Evolutionary conservation across 2,113 vertebrate species (phyloP).

Genomic region (Cepphus grylle): DNA sequence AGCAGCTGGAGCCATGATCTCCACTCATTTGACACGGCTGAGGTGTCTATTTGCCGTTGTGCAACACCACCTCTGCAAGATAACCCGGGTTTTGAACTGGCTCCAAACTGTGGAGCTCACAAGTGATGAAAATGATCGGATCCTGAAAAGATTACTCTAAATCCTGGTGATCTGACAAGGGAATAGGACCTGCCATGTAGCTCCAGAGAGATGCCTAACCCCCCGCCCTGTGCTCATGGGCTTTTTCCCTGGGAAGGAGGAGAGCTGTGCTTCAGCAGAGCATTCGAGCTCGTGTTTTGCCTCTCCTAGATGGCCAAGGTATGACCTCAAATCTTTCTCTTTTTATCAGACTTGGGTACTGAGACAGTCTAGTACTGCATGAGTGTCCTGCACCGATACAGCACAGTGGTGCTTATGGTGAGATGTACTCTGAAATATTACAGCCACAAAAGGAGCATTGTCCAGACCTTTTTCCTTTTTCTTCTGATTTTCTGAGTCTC

Average conservation of each 20-base stretch:
- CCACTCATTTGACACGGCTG: not conserved
- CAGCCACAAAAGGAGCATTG: not conserved
- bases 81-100: not conserved
- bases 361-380: not conserved
- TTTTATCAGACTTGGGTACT: not conserved
- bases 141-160: not conserved
- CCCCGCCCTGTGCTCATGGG: not conserved
- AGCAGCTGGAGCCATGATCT: not conserved
- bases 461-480: not conserved
- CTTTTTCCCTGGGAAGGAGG: not conserved
- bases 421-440: not conserved
- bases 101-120: not conserved
- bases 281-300: not conserved
- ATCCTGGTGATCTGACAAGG: not conserved
- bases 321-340: not conserved
- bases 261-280: not conserved
- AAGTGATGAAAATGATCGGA: accelerated
- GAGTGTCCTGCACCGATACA: not conserved
- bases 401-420: not conserved
- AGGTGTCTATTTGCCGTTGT: not conserved
- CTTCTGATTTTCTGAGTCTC: not conserved
- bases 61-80: not conserved
- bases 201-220: not conserved
- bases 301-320: not conserved
- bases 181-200: not conserved